phyloP scores from a whole-genome alignment of 2,888 invertebrate species.

The Cremastinae sp. region DNA sequence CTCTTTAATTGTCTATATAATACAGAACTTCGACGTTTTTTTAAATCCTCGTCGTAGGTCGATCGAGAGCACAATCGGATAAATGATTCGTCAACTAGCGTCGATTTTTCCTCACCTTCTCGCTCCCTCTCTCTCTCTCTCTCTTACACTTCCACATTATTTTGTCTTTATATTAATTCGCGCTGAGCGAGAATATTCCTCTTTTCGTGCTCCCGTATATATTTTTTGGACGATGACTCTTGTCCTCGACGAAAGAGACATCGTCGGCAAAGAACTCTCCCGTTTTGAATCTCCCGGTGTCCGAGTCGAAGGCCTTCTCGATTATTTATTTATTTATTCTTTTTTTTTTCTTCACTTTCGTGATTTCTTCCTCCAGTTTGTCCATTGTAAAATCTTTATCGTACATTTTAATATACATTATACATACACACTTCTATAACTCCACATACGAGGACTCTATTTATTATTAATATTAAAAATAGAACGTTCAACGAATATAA shows the following conservation, averaged over 20 bases:
- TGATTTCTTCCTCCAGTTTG: too few relatives aligned
- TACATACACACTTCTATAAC: conserved; percentile 29
- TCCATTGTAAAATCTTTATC: conserved; percentile 19
- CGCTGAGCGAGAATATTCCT: conserved; percentile 49
- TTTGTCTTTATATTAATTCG: conserved; percentile 23
- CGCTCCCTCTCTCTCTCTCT: neutral
- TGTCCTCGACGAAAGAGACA: neutral
- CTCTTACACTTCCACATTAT: conserved; percentile 8
- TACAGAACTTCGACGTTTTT: too few relatives aligned
- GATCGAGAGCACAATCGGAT: conserved; percentile 8
- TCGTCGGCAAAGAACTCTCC: conserved; percentile 72
- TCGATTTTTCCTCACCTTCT: conserved; percentile 19
- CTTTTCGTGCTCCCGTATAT: conserved; percentile 64
- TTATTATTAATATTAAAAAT: conserved; percentile 48
- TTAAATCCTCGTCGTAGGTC: too few relatives aligned
- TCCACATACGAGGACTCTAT: conserved; percentile 27
- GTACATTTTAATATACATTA: conserved; percentile 35
- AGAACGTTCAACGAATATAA: conserved; percentile 55
- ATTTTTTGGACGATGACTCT: conserved; percentile 33
- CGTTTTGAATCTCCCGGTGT: conserved; percentile 74
- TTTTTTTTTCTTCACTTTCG: neutral
- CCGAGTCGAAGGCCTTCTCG: conserved; percentile 49
- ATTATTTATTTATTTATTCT: too few relatives aligned
- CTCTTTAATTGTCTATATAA: too few relatives aligned
- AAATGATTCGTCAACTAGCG: conserved; percentile 24